A percentile compares a stretch with the other conserved stretches of the same genome.
Evolutionary conservation across 2,797 vertebrate species (phyloP).

Genomic region (Thamnophis elegans): DNA sequence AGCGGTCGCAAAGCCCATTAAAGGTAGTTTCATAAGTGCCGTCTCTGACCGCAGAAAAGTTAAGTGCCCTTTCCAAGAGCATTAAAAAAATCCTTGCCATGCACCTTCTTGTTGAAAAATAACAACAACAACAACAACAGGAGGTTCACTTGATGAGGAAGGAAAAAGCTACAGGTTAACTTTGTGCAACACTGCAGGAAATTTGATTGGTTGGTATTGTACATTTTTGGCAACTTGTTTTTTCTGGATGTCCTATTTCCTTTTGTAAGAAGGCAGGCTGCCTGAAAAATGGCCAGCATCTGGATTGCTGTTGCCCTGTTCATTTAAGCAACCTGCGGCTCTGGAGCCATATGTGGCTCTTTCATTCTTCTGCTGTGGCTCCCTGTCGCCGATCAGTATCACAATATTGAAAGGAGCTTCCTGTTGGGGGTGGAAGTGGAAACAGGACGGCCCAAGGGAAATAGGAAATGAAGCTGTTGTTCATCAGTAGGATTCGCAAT

Average conservation of each 20-base stretch:
- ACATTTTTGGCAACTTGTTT: constrained; percentile 36
- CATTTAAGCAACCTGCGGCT: too few species aligned
- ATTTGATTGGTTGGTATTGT: constrained; percentile 24
- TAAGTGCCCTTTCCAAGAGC: background rate
- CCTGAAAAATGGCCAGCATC: too few species aligned
- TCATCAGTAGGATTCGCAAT: too few species aligned
- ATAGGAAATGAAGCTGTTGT: too few species aligned
- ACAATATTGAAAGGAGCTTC: too few species aligned
- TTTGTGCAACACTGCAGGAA: background rate
- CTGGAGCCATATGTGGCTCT: too few species aligned
- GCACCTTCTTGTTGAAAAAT: constrained; percentile 13
- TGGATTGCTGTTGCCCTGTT: too few species aligned
- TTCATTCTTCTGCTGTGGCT: too few species aligned
- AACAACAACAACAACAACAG: background rate
- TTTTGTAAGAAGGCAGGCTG: background rate
- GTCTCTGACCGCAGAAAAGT: background rate
- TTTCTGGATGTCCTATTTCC: constrained; percentile 17
- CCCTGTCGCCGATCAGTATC: too few species aligned
- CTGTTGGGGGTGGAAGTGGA: too few species aligned
- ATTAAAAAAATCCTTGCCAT: constrained; percentile 9
- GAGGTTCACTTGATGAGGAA: constrained; percentile 18
- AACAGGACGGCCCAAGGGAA: too few species aligned
- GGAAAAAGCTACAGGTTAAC: background rate
- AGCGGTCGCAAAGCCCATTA: constrained; percentile 12
- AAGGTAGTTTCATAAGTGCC: constrained; percentile 17